Evolutionary conservation across 2,888 invertebrate species (phyloP).

Genomic region (Nysson spinosus): DNA sequence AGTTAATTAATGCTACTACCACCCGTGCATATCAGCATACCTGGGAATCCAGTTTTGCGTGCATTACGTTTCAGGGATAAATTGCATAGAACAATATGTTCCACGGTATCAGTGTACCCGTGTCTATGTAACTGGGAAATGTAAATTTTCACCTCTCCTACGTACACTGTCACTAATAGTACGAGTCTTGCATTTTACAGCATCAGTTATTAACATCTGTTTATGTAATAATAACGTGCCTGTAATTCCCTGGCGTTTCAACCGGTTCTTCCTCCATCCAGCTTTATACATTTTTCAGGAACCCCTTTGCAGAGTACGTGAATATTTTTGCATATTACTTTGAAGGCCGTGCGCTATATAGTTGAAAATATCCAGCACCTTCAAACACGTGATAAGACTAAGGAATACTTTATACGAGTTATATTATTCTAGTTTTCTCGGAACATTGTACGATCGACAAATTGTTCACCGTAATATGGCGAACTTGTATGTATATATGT

Average conservation of each 20-base stretch:
- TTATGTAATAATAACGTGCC: slow-evolving; percentile 9
- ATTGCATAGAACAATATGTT: slow-evolving; percentile 31
- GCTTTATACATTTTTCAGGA: slow-evolving; percentile 6
- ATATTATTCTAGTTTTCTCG: too few relatives aligned
- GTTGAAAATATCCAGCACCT: too few relatives aligned
- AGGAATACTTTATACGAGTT: too few relatives aligned
- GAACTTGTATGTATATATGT: too few relatives aligned
- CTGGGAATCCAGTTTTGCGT: slow-evolving; percentile 33
- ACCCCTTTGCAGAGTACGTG: too few relatives aligned
- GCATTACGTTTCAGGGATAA: slow-evolving; percentile 23
- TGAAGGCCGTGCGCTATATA: too few relatives aligned
- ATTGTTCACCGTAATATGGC: too few relatives aligned
- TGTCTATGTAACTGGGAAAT: slow-evolving; percentile 9
- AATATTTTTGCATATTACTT: too few relatives aligned
- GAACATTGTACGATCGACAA: too few relatives aligned
- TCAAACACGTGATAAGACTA: too few relatives aligned
- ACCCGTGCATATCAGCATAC: slow-evolving; percentile 17
- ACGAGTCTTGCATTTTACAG: slow-evolving; percentile 19
- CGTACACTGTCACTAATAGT: slow-evolving; percentile 14
- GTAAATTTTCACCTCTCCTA: slow-evolving; percentile 26
- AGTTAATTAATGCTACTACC: slow-evolving; percentile 60
- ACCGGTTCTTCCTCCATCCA: not conserved
- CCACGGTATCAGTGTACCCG: slow-evolving; percentile 5
- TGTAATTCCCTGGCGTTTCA: slow-evolving; percentile 19
- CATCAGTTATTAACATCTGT: slow-evolving; percentile 13